Conservation (phyloP, 2,797 vertebrate species). For the Smutsia temminckii region DNA sequence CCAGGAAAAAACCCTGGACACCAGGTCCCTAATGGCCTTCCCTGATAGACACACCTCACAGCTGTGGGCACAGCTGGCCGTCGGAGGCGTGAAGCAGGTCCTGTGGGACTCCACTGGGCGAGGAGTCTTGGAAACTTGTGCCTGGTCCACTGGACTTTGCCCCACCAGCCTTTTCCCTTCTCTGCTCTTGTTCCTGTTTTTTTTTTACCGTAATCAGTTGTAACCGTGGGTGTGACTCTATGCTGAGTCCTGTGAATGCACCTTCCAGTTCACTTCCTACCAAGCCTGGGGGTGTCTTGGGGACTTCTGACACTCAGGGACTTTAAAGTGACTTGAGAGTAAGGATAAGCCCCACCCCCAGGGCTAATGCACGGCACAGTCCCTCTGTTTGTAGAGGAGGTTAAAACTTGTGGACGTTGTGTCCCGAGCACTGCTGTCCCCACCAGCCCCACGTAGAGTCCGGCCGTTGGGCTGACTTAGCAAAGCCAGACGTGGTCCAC, state of each 20-base stretch:
- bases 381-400: neutral
- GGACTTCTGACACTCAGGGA: neutral
- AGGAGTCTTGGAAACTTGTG: neutral
- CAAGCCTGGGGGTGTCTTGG: neutral
- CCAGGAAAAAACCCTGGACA: too few relatives aligned
- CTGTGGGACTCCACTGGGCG: neutral
- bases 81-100: neutral
- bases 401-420: neutral
- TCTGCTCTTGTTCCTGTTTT: neutral
- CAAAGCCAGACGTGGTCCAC: neutral
- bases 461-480: neutral
- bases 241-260: neutral
- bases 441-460: neutral
- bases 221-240: accelerated
- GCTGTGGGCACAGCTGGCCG: neutral
- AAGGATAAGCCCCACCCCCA: neutral
- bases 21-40: neutral
- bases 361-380: neutral
- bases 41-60: neutral
- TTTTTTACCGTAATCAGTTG: neutral
- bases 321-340: neutral
- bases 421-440: neutral
- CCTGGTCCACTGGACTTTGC: neutral
- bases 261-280: neutral
- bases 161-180: neutral